Evolutionary conservation across 2,797 vertebrate genomes (phyloP).

Genomic region (Muscicapa comitata): DNA sequence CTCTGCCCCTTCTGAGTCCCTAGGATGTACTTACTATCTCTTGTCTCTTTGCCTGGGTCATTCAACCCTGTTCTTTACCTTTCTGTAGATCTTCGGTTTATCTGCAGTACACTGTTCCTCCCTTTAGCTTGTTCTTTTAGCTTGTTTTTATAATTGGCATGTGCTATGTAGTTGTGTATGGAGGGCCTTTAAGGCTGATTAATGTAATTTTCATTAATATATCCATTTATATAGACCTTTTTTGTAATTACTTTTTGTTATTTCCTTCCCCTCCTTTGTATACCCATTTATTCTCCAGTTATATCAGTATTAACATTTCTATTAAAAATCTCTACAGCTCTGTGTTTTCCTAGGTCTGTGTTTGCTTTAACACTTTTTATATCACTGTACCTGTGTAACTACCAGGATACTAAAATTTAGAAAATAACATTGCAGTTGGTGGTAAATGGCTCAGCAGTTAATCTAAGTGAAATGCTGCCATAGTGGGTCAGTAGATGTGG

Average conservation of each 20-base stretch:
- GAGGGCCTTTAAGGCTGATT: neutral
- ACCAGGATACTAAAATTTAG: neutral
- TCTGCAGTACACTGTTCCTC: rapidly evolving
- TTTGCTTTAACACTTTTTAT: neutral
- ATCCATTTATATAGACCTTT: neutral
- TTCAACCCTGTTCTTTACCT: neutral
- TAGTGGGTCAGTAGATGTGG: neutral
- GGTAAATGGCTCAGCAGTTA: neutral
- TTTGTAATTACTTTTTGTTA: neutral
- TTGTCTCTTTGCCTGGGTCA: neutral
- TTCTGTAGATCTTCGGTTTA: neutral
- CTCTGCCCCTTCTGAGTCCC: neutral
- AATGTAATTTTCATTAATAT: neutral
- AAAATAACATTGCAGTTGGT: neutral
- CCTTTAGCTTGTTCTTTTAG: neutral
- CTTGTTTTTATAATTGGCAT: neutral
- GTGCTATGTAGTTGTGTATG: neutral
- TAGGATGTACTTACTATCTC: neutral
- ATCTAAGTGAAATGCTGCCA: neutral
- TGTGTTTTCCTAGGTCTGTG: neutral
- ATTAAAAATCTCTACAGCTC: neutral
- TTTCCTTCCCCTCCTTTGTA: neutral
- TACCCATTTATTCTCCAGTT: neutral
- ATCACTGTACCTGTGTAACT: neutral
- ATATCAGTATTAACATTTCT: neutral